These are phyloP conservation scores for Trypoxylon attenuatum DNA, from an alignment of 2,888 invertebrate species.

Conservation along the genomic window DNA sequence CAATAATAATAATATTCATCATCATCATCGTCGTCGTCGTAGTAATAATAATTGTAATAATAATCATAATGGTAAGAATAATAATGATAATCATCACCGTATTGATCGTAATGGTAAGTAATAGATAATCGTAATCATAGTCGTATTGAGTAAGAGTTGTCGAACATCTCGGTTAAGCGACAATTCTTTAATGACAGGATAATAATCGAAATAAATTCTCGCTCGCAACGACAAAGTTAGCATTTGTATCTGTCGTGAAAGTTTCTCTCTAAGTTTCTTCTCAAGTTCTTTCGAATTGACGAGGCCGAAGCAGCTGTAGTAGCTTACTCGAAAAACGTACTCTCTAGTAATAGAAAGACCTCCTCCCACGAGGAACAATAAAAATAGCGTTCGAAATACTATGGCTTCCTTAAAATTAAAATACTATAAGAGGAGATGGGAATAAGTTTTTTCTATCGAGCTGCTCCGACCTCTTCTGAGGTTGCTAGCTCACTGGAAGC, in stretches of 20 bases:
- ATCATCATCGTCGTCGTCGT: constrained; percentile 12
- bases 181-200: no score
- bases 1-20: constrained; percentile 44
- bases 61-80: constrained; percentile 55
- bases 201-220: no score
- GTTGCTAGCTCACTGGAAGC: no score
- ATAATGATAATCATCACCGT: constrained; percentile 16
- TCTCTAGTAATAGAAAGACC: neutral
- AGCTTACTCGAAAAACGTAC: neutral
- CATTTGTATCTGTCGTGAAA: no score
- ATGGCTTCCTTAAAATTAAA: neutral
- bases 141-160: constrained; percentile 43
- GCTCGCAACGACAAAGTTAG: no score
- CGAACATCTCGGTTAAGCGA: constrained; percentile 51
- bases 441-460: no score
- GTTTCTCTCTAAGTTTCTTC: neutral
- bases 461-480: no score
- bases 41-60: constrained; percentile 45
- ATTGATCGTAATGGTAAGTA: constrained; percentile 30
- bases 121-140: constrained; percentile 20
- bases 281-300: neutral
- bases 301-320: constrained; percentile 35
- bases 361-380: neutral
- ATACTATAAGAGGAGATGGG: constrained; percentile 6
- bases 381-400: constrained; percentile 15